Evolutionary conservation across 1,140 invertebrate genomes (phyloP), one percentile per base, ranked within the genome.

Genomic region (Penaeus chinensis): DNA sequence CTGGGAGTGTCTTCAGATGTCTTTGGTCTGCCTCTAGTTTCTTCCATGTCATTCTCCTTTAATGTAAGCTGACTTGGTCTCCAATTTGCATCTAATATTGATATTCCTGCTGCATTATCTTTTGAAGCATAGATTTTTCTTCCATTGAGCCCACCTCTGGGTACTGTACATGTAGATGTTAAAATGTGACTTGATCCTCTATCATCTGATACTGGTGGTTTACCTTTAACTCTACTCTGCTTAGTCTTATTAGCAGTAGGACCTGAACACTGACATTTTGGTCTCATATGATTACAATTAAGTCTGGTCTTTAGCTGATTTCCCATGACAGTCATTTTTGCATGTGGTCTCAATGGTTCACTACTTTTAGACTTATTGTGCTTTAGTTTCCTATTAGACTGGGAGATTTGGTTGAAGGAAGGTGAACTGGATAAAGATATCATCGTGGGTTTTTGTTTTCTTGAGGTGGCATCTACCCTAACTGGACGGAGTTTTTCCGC

Each of bases 241-340:
- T 42, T 85, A 37, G 66, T 69, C 37, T 76, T 79, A 80, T 54
- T 69, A 24, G 13, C 32, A 66, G 19, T 61, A 27, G 54, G 54
- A 13, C n/a, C 37, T 4, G 69, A 85, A 80, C 61, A 78, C 42
- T 80, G 61, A 54, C 84, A 85, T 47, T 85, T 85, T 37, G 84
- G 84, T 66, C 24, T 79, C 37, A 79, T 63, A 85, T 85, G 84
- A 61, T 85, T 85, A 27, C 84, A 85, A 54, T 85, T 65, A 22
- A 85, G 27, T 54, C 84, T 54, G 2, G 84, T 85, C 63, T 80
- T 85, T 79, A 77, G 27, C 22, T 74, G 78, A 27, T 47, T 66
- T 24, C 84, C 84, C 54, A 69, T 47, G 27, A 85, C 84, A 27
- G 77, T 79, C 16, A 63, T 85, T 79, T 85, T 85, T n/a, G 76